A percentile compares a stretch with the other conserved stretches of the same genome.
Evolutionary conservation across 1,140 invertebrate genomes (phyloP).

Genomic region (Myzus persicae): DNA sequence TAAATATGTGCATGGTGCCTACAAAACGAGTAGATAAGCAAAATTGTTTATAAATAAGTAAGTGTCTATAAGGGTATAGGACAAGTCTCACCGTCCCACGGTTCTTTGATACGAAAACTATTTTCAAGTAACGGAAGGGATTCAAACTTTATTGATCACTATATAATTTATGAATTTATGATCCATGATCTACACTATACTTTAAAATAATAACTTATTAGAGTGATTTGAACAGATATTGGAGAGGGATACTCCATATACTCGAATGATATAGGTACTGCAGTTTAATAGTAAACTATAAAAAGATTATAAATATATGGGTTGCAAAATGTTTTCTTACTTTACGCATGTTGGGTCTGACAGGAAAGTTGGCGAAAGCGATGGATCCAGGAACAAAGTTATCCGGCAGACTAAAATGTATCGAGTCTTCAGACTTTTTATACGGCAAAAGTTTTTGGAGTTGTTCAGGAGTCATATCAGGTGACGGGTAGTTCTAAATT

Average conservation of each 20-base stretch:
- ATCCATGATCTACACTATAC: neutral
- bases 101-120: too few species aligned
- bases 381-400: conserved; percentile 51
- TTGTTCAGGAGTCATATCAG: conserved; percentile 30
- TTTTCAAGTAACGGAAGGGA: neutral
- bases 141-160: neutral
- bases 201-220: neutral
- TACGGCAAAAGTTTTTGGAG: conserved; percentile 28
- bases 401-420: conserved; percentile 41
- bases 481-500: neutral
- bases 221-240: too few species aligned
- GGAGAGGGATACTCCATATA: too few species aligned
- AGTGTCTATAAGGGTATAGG: too few species aligned
- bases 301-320: neutral
- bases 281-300: neutral
- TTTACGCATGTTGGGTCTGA: conserved; percentile 29
- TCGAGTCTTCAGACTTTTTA: conserved; percentile 33
- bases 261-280: too few species aligned
- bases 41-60: too few species aligned
- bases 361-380: conserved; percentile 47
- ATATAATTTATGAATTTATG: neutral
- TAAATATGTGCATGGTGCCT: neutral
- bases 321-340: neutral
- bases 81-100: too few species aligned
- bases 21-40: too few species aligned